These are phyloP conservation scores for Hippocampus barbouri DNA, from an alignment of 2,113 vertebrate genomes.

Conservation along the genomic window DNA sequence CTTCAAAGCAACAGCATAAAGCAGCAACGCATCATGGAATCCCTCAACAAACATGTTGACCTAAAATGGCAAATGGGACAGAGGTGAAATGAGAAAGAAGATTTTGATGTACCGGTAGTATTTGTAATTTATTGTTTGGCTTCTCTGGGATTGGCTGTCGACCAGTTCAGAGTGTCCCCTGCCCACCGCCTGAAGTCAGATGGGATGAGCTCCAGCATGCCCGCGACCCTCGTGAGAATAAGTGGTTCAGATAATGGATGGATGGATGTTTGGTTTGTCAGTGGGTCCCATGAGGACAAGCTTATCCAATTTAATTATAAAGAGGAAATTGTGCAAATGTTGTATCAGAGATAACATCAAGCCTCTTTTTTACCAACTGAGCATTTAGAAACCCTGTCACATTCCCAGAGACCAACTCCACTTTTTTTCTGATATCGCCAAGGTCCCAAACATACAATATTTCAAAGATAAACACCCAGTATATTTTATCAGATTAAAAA, in stretches of 20 bases:
- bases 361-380: neutral
- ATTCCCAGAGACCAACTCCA: neutral
- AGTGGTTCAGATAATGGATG: too few species aligned
- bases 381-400: neutral
- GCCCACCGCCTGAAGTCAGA: too few species aligned
- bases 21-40: constrained; percentile 91
- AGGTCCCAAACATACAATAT: neutral
- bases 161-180: too few species aligned
- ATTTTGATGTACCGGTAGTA: neutral
- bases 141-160: too few species aligned
- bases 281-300: neutral
- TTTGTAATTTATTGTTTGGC: neutral
- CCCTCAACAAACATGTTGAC: constrained; percentile 98
- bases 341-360: neutral
- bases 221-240: too few species aligned
- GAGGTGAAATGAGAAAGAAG: neutral
- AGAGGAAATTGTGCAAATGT: neutral
- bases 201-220: too few species aligned
- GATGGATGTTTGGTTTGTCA: neutral
- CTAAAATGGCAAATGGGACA: constrained; percentile 58
- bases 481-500: neutral
- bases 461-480: neutral
- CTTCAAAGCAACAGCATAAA: constrained; percentile 87
- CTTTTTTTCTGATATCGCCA: neutral
- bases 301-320: neutral